phyloP scores from a whole-genome alignment of 2,888 invertebrate genomes.

The Lumbricus terrestris region DNA sequence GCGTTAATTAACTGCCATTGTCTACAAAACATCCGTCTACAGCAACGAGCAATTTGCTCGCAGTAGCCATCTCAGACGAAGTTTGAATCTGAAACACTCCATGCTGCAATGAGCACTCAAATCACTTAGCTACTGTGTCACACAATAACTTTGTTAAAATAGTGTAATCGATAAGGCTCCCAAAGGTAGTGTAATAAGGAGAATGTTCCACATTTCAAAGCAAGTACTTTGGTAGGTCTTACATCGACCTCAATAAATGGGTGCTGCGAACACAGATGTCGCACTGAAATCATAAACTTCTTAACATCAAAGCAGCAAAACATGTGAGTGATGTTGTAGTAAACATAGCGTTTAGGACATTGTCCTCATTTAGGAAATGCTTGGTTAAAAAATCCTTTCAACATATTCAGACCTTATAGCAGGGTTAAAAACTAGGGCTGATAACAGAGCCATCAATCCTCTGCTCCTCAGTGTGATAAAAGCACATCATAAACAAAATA shows the following conservation, averaged over 20 bases:
- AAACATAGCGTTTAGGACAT: background rate
- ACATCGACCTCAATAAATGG: background rate
- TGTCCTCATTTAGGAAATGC: background rate
- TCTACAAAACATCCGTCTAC: background rate
- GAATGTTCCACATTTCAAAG: background rate
- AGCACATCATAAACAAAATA: background rate
- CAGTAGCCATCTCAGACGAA: background rate
- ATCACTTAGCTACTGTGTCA: background rate
- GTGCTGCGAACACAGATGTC: background rate
- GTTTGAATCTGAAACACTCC: background rate
- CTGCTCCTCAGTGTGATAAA: background rate
- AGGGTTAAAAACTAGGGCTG: background rate
- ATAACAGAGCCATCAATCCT: background rate
- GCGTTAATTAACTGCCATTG: background rate
- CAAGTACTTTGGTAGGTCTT: background rate
- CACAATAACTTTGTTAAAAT: background rate
- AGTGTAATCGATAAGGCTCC: background rate
- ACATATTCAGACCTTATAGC: background rate
- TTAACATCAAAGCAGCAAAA: background rate
- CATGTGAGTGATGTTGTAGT: background rate
- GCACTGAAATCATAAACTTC: background rate
- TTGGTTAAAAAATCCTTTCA: background rate
- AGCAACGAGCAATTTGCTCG: background rate
- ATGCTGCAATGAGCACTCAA: background rate
- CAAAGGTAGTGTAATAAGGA: background rate